phyloP scores from a whole-genome alignment of 2,888 invertebrate genomes.

The Bugulina stolonifera region DNA sequence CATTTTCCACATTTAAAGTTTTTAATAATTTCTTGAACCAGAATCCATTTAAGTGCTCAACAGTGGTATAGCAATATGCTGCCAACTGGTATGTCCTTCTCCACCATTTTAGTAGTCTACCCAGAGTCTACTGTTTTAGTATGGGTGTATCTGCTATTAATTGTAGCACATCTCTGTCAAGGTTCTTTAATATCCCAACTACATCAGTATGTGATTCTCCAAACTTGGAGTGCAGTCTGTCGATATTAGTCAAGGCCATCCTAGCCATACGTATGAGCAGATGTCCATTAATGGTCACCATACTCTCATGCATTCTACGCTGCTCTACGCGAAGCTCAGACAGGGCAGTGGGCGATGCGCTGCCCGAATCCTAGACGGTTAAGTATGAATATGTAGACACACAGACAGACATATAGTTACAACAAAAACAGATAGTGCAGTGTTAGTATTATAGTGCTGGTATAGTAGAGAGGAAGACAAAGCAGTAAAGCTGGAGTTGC shows the following conservation, averaged over 20 bases:
- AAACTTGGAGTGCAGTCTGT: conserved; percentile 21
- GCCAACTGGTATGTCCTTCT: too few relatives aligned
- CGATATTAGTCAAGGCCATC: neutral
- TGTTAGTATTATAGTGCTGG: too few relatives aligned
- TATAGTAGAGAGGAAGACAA: too few relatives aligned
- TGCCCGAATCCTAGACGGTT: neutral
- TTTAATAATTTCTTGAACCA: too few relatives aligned
- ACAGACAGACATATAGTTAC: too few relatives aligned
- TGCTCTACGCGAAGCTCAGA: neutral
- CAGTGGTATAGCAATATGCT: too few relatives aligned
- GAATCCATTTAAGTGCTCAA: too few relatives aligned
- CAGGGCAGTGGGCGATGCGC: neutral
- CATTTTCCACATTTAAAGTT: too few relatives aligned
- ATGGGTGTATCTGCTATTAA: conserved; percentile 21
- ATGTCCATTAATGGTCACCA: conserved; percentile 7
- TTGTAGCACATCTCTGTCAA: conserved; percentile 8
- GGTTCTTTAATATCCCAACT: neutral
- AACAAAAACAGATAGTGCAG: too few relatives aligned
- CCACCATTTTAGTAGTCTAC: too few relatives aligned
- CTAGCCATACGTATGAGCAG: conserved; percentile 17
- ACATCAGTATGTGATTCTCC: conserved; percentile 8
- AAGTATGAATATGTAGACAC: neutral
- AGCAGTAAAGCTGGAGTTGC: too few relatives aligned
- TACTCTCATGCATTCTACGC: conserved; percentile 24
- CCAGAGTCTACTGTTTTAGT: conserved; percentile 21